Conservation (phyloP, 2,888 invertebrate genomes). For the Apomyelois bistriatella region DNA sequence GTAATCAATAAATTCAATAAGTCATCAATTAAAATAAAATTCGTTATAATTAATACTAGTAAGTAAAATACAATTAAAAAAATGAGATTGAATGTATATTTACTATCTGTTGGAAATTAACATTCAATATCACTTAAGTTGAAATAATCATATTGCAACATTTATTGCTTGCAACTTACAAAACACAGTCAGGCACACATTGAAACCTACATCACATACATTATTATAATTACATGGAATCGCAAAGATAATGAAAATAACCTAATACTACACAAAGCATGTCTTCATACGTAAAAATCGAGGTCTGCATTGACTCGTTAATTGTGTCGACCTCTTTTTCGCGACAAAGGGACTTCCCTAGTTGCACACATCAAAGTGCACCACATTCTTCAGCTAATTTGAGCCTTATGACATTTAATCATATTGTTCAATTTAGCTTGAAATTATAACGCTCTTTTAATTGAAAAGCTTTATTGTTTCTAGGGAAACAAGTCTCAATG, state of each 20-base stretch:
- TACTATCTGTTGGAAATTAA: background rate
- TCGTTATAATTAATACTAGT: conserved; percentile 20
- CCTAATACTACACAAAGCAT: conserved; percentile 35
- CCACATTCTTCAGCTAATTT: background rate
- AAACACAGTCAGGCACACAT: conserved; percentile 57
- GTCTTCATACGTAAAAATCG: conserved; percentile 10
- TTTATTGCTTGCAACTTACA: conserved; percentile 58
- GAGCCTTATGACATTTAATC: background rate
- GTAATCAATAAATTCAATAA: conserved; percentile 36
- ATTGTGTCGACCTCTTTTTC: conserved; percentile 4
- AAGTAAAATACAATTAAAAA: conserved; percentile 4
- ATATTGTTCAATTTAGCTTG: background rate
- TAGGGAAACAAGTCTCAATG: background rate
- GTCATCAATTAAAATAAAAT: conserved; percentile 38
- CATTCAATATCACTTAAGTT: conserved; percentile 17
- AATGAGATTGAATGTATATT: background rate
- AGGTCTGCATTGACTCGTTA: background rate
- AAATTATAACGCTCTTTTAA: background rate
- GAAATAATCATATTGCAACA: conserved; percentile 53
- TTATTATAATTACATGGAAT: conserved; percentile 52
- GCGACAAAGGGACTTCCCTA: background rate
- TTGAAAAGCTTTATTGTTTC: background rate
- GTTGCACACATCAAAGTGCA: background rate
- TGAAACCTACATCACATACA: conserved; percentile 42
- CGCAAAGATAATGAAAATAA: conserved; percentile 49